These are phyloP conservation scores for Geotrypetes seraphini DNA, from an alignment of 2,797 vertebrate genomes.

Conservation along the genomic window DNA sequence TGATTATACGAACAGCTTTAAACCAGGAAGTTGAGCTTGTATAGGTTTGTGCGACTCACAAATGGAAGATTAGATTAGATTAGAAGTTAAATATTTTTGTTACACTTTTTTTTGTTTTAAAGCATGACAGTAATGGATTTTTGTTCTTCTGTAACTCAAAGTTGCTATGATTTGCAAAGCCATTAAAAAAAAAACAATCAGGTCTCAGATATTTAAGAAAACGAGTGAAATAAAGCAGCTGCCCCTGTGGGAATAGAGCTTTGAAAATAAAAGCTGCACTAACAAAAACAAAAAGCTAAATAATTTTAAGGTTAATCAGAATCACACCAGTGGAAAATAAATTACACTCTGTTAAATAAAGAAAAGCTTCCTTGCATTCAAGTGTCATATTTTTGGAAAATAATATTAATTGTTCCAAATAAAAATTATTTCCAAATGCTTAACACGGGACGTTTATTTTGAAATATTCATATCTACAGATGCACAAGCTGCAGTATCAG, in stretches of 20 bases:
- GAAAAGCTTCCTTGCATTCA: too few species aligned
- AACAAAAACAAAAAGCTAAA: neutral
- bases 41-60: too few species aligned
- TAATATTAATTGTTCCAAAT: too few species aligned
- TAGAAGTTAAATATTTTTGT: conserved; percentile 5
- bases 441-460: too few species aligned
- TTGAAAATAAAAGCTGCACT: conserved; percentile 3
- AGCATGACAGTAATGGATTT: conserved; percentile 5
- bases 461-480: too few species aligned
- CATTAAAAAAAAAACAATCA: neutral
- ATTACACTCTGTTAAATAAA: neutral
- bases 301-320: neutral
- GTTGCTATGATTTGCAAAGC: neutral
- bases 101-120: neutral
- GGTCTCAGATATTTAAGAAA: conserved; percentile 1
- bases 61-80: too few species aligned
- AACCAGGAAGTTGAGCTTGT: too few species aligned
- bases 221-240: conserved; percentile 13
- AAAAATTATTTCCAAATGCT: too few species aligned
- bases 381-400: too few species aligned
- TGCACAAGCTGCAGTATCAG: too few species aligned
- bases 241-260: neutral
- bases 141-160: conserved; percentile 5
- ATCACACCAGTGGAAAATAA: neutral
- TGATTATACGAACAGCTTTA: conserved; percentile 8